Evolutionary conservation across 2,113 vertebrate genomes (phyloP), one percentile per base, ranked within the genome.

Genomic region (Elgaria multicarinata): DNA sequence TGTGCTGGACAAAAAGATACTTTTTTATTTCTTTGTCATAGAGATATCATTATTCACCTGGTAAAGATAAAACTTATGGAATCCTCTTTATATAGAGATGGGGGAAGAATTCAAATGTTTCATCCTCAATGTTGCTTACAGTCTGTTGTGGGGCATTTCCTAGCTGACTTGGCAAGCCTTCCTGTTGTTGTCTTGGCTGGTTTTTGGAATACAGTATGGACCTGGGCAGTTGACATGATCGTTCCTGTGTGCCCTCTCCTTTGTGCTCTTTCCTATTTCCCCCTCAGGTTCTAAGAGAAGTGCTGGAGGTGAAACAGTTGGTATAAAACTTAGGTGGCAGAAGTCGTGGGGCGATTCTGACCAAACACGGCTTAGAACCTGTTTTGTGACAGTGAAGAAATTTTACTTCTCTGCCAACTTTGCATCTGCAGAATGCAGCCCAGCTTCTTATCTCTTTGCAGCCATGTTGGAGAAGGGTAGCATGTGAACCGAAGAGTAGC

Each of bases 401-500:
- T 71, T 31, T 71, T 71, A n/a, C 69, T 33, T 71, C 33, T 71
- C 33, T 71, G 69, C 33, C 33, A 71, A 14, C 33, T 3, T 71
- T 71, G 33, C 12, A n/a, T n/a, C 33, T n/a, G 55, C 46, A 50
- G 46, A 50, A 50, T 50, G 46, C 55, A 58, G n/a, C n/a, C n/a
- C n/a, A n/a, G n/a, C n/a, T n/a, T n/a, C n/a, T n/a, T n/a, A n/a
- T 83, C 62, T 83, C 42, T 14, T 62, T 83, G 39, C 83, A 84
- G 46, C 44, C 42, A 50, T 46, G 33, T 13, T n/a, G 20, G 58
- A n/a, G 36, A 9, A 13, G 18, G 9, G 33, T 22, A 36, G 10
- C 67, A 28, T 67, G 9, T 72, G 46, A 72, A 9, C 39, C 44
- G 12, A 31, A 53, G 31, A 28, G 26, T 26, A 46, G 75, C 75